These are phyloP conservation scores for Agrotis segetum DNA, from an alignment of 2,888 invertebrate species.

Conservation along the genomic window DNA sequence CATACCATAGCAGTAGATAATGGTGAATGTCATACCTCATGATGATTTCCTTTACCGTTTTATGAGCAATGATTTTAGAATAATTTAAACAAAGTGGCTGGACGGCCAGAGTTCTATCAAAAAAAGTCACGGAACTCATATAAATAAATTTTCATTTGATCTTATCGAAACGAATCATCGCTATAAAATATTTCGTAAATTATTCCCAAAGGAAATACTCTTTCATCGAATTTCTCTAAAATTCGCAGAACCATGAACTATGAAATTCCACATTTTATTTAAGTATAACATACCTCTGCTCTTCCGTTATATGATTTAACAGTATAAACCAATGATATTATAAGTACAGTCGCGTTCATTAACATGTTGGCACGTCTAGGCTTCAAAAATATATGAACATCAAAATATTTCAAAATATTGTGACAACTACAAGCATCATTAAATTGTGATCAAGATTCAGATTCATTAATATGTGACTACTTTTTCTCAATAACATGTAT, in stretches of 20 bases:
- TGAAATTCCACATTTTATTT: conserved; percentile 30
- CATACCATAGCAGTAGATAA: no score
- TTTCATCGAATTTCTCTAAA: conserved; percentile 40
- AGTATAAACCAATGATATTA: conserved; percentile 19
- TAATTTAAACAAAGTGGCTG: neutral
- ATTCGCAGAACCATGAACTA: conserved; percentile 29
- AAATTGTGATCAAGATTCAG: no score
- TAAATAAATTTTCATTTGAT: neutral
- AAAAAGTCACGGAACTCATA: neutral
- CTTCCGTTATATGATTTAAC: conserved; percentile 23
- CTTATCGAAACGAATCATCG: conserved; percentile 13
- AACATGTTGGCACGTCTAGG: no score
- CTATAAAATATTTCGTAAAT: conserved; percentile 9
- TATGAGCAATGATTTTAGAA: neutral
- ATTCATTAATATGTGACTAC: no score
- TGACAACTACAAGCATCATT: no score
- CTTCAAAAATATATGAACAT: no score
- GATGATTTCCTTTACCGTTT: neutral
- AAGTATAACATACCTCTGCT: conserved; percentile 1
- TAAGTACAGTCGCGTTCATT: no score
- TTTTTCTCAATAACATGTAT: no score
- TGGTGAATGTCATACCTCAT: neutral
- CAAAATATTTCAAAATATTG: no score
- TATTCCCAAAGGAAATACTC: conserved; percentile 14
- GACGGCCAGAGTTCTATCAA: neutral